These are phyloP conservation scores for Papilio gigon DNA, from an alignment of 2,888 invertebrate genomes.

Conservation along the genomic window DNA sequence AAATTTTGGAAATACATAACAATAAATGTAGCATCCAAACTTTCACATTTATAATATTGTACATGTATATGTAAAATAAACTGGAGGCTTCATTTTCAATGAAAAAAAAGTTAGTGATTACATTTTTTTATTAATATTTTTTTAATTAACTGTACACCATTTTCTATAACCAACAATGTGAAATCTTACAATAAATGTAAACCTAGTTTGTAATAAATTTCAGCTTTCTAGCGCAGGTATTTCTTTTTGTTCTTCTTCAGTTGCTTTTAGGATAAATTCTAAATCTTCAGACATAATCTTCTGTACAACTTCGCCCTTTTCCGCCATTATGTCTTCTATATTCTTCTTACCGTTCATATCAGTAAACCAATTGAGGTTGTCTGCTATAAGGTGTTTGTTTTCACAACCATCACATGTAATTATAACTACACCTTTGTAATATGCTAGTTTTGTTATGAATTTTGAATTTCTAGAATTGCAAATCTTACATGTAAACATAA, in stretches of 20 bases:
- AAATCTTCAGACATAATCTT: conserved; percentile 78
- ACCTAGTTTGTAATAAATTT: neutral
- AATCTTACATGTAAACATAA: conserved; percentile 94
- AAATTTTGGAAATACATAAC: too few species aligned
- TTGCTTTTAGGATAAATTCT: conserved; percentile 75
- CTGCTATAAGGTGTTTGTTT: conserved; percentile 97
- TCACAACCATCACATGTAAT: conserved; percentile 93
- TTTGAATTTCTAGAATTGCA: conserved; percentile 90
- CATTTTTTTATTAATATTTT: neutral
- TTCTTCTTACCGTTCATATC: conserved; percentile 90
- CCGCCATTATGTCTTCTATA: conserved; percentile 94
- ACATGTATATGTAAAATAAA: too few species aligned
- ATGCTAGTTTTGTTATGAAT: conserved; percentile 92
- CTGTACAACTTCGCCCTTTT: conserved; percentile 92
- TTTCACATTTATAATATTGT: too few species aligned
- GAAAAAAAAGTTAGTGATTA: neutral
- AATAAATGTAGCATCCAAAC: too few species aligned
- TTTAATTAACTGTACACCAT: neutral
- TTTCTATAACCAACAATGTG: neutral
- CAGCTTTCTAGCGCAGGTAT: conserved; percentile 42
- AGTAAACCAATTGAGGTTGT: conserved; percentile 97
- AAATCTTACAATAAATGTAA: neutral
- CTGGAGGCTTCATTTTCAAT: too few species aligned
- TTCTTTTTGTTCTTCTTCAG: conserved; percentile 54
- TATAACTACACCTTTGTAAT: conserved; percentile 95